Base-by-base conservation (phyloP, 2,797 vertebrate genomes). In the Gadopsis bispinosus region DNA sequence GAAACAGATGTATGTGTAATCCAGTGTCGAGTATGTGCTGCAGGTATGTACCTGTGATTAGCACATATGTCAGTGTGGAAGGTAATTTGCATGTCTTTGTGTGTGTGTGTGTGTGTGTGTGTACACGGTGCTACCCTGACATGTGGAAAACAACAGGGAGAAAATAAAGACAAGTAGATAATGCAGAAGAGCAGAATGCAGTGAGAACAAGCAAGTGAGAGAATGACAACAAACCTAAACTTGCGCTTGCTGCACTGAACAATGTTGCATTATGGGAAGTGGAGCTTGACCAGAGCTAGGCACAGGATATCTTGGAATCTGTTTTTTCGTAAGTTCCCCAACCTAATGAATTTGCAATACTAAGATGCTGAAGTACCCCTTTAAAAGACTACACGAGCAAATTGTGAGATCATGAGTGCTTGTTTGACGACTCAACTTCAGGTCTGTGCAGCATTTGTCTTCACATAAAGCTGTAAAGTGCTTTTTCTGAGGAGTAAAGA, bases 111-210 rank as follows among this genome's bases (percentile, higher is more conserved):
- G 19, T 14, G 22, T 41, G 41, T 59, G 53, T 54, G 62, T n/a
- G 7, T 35, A 39, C 50, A 35, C 35, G 50, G 17, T 26, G 65
- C 37, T 72, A 66, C 56, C 66, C 69, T 76, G 67, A 85, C 60
- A 77, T 20, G 64, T 65, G 33, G 33, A 56, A 70, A 79, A 68
- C 53, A 83, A 74, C 80, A 50, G 43, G 54, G 60, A 41, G 55
- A 33, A 31, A 74, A 73, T 65, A 17, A 53, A 61, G 54, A 51
- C 33, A 20, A 66, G 19, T 22, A 22, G 41, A 39, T 35, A 37
- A 20, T 19, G 10, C 31, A 62, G 37, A 7, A 41, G 20, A 69
- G 53, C 16, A 50, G 55, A 65, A 79, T 35, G 47, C 26, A 59
- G 26, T 0, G 41, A 48, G 12, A 29, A 22, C 14, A 33, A 37